Base-by-base conservation (phyloP, 2,888 invertebrate genomes). In the Volucella inflata region DNA sequence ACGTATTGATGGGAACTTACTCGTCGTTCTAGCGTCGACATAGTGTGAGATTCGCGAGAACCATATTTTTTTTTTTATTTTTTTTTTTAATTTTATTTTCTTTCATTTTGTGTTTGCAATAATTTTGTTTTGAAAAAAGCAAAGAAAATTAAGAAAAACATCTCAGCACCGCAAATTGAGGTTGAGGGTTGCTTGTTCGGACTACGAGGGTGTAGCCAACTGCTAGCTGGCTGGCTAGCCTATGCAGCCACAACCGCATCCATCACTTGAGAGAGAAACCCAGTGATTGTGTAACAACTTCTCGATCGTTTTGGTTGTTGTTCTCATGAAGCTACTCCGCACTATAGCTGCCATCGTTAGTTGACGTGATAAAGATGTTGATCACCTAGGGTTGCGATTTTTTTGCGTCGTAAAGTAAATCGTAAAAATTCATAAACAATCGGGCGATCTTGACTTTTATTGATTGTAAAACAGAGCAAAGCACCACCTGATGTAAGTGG, bases 1-100 rank as follows among this genome's bases (percentile, higher is more conserved):
- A 71, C 71, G 71, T 65, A 62, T 71, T 78, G 68, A 68, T 65
- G 82, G 42, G 77, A 65, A 78, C 65, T 40, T 44, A 65, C 65
- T 75, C 59, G 71, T 60, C 46, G 44, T 48, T 50, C 60, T 38
- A 74, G 68, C 44, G 65, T 60, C 60, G 59, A 12, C 62, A 53
- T 30, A 40, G 42, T 30, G 44, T 48, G 57, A 83, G 74, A 57
- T 68, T 83, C 57, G 11, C 79, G 50, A 79, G 79, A 79, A 79
- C 46, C 40, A n/a, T 42, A 50, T 60, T 55, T 1, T 12, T 60
- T 51, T 78, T 42, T 44, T 6, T 17, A 12, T 40, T 42, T 21
- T 62, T 80, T 75, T 40, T 14, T 57, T 21, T 21, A 21, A n/a
- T 48, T 51, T 60, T 55, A 0, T n/a, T 67, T 51, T 78, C 17